Conservation (phyloP, 1,140 invertebrate species). For the Bicyclus anynana region DNA sequence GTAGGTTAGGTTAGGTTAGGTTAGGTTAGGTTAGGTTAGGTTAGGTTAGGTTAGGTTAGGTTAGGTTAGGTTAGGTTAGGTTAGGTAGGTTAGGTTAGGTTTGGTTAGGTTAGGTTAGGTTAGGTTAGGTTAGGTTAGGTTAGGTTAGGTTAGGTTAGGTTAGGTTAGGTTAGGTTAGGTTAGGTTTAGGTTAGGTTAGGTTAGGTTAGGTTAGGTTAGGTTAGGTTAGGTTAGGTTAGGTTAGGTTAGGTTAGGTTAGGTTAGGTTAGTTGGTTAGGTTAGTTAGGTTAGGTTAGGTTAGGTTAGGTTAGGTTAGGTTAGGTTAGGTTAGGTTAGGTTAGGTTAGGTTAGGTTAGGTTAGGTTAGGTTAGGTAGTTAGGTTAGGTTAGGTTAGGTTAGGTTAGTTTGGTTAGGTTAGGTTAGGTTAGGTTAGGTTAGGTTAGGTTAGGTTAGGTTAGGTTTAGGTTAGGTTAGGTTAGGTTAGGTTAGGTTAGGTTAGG, state of each 20-base stretch:
- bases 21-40: conserved; percentile 13
- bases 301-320: conserved; percentile 35
- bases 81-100: conserved; percentile 24
- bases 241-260: conserved; percentile 43
- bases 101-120: conserved; percentile 52
- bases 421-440: conserved; percentile 37
- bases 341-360: conserved; percentile 41
- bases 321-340: conserved; percentile 27
- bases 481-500: conserved; percentile 33
- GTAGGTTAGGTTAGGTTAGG: conserved; percentile 18
- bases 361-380: conserved; percentile 38
- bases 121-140: conserved; percentile 45
- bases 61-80: conserved; percentile 19
- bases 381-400: conserved; percentile 35
- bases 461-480: conserved; percentile 40
- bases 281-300: conserved; percentile 36
- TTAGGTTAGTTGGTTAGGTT: conserved; percentile 36
- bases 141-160: conserved; percentile 48
- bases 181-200: conserved; percentile 44
- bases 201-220: conserved; percentile 39
- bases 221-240: conserved; percentile 45
- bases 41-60: conserved; percentile 18
- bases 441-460: conserved; percentile 38
- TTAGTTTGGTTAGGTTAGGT: conserved; percentile 37
- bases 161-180: conserved; percentile 43